Evolutionary conservation across 2,888 invertebrate genomes (phyloP), one percentile per base, ranked within the genome.

Genomic region (Scrobipalpa costella): DNA sequence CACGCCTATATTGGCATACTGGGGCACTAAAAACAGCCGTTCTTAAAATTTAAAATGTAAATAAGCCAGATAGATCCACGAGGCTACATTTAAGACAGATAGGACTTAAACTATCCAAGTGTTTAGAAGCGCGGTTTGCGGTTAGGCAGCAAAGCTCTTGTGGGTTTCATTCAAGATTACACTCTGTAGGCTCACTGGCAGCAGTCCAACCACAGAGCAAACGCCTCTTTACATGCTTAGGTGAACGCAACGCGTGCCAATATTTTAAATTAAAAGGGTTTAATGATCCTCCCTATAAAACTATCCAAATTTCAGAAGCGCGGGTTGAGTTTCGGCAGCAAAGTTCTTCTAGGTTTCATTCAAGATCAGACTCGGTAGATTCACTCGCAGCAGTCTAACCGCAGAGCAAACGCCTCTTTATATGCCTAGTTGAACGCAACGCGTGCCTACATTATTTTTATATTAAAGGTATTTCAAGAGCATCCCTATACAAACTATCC

Each of bases 371-470:
- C 74, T 70, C 74, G 73, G 75, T 73, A 73, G 73, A 71, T 75
- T 75, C 68, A 69, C 73, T 82, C 80, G 79, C 80, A 75, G 57
- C 67, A 71, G 55, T 75, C 79, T 79, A 82, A 77, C 72, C 75
- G 63, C 71, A 73, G 66, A 73, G 72, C 71, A 76, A 75, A 76
- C 70, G 69, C 69, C 66, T 68, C 62, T 64, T 44, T 47, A 61
- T 34, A 63, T 58, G 63, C 59, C 27, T 61, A 49, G 47, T 55
- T 61, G 21, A 61, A 57, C 61, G 19, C 40, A 58, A 38, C 34
- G 50, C 44, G 36, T n/a, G 55, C 55, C 55, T 15, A 34, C n/a
- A n/a, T n/a, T 19, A n/a, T 8, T 49, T 17, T 17, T 8, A 50
- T 21, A 50, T 50, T 21, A 50, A 21, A 50, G 21, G 6, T 13